A percentile compares a stretch with the other conserved stretches of the same genome.
Conservation (phyloP, 2,113 vertebrate species). For the Anarrhichthys ocellatus region DNA sequence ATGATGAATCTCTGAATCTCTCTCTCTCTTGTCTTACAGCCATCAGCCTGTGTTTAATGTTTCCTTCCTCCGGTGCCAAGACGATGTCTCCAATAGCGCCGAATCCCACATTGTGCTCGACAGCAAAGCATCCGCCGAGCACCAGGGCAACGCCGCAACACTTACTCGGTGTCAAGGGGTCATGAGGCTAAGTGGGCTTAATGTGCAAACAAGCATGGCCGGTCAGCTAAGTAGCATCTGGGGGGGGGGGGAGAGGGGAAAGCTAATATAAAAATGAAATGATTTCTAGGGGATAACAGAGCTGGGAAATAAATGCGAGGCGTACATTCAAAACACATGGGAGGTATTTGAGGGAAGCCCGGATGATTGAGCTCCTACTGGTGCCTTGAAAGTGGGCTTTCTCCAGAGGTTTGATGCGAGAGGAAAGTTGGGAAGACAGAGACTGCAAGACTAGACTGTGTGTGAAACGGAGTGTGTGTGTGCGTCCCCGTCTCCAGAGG, state of each 20-base stretch:
- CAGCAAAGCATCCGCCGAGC: conserved; percentile 20
- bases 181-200: conserved; percentile 44
- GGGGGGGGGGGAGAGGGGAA: neutral
- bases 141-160: conserved; percentile 29
- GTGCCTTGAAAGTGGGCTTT: conserved; percentile 14
- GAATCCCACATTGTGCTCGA: conserved; percentile 40
- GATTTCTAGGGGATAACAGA: conserved; percentile 1
- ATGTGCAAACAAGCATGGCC: conserved; percentile 48
- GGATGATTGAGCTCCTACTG: conserved; percentile 23
- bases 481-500: neutral
- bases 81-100: conserved; percentile 40
- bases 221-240: conserved; percentile 14
- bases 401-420: conserved; percentile 9
- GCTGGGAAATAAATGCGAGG: neutral
- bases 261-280: conserved; percentile 30
- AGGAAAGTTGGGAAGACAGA: neutral
- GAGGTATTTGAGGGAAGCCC: conserved; percentile 18
- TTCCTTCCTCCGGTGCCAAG: conserved; percentile 59
- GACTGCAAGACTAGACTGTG: conserved; percentile 14
- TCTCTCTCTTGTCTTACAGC: conserved; percentile 31
- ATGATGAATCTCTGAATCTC: conserved; percentile 62
- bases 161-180: conserved; percentile 52
- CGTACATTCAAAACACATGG: conserved; percentile 11
- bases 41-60: conserved; percentile 66
- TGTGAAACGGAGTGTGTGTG: neutral